A percentile compares a stretch with the other conserved stretches of the same genome.
These are phyloP conservation scores for Scolopax mira DNA, from an alignment of 2,113 vertebrate genomes.

Conservation along the genomic window DNA sequence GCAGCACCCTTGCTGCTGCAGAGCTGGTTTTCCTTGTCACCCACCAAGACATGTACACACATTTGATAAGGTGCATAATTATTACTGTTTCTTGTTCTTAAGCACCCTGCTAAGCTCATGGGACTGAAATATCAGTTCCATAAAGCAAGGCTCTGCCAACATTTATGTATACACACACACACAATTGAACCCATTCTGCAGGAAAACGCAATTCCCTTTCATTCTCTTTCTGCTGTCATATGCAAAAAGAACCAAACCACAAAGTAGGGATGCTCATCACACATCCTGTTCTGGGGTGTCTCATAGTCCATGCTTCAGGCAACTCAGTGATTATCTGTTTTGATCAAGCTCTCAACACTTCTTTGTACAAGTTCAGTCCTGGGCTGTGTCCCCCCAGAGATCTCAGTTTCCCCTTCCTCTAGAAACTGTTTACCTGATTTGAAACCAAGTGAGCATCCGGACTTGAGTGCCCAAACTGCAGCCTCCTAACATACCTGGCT, in stretches of 20 bases:
- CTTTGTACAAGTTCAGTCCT: neutral
- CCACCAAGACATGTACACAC: neutral
- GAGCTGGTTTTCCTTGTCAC: neutral
- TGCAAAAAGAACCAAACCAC: fast-evolving
- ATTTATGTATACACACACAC: neutral
- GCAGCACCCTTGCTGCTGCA: neutral
- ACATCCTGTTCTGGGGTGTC: neutral
- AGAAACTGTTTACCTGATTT: neutral
- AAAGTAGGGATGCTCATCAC: neutral
- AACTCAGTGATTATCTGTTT: neutral
- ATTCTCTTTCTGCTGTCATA: neutral
- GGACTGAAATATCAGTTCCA: no score
- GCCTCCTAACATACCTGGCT: neutral
- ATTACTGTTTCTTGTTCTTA: neutral
- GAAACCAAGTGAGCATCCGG: neutral
- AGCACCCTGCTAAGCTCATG: neutral
- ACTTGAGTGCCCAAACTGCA: neutral
- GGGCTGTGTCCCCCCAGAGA: neutral
- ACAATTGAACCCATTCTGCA: neutral
- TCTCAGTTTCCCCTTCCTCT: neutral
- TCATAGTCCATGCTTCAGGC: neutral
- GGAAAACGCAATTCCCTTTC: neutral
- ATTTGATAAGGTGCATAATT: neutral
- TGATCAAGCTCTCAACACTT: neutral
- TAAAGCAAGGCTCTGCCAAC: neutral